These are phyloP conservation scores for Eulemur albifrons DNA, from an alignment of 2,797 vertebrate genomes.

Conservation along the genomic window DNA sequence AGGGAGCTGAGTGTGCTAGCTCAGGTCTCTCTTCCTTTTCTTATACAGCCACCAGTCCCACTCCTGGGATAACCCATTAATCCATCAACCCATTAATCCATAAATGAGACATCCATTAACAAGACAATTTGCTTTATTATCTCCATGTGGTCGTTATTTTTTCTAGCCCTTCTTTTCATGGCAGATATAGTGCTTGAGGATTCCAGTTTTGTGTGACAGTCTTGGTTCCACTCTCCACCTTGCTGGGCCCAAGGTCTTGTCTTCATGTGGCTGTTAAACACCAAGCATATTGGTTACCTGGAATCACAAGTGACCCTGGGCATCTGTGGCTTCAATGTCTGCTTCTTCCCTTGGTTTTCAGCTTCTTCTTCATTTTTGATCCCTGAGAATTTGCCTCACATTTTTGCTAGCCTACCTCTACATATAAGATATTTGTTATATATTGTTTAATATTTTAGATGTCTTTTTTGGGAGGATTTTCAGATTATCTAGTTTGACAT, in stretches of 20 bases:
- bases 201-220: not conserved
- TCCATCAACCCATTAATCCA: not conserved
- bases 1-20: not conserved
- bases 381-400: not conserved
- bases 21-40: not conserved
- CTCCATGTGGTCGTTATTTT: not conserved
- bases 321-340: not conserved
- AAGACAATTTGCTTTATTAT: not conserved
- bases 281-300: not conserved
- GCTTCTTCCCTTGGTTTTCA: not conserved
- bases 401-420: constrained; percentile 17
- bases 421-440: not conserved
- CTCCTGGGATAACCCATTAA: not conserved
- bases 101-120: not conserved
- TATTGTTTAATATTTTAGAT: constrained; percentile 2
- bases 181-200: not conserved
- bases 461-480: not conserved
- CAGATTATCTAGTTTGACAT: constrained; percentile 7
- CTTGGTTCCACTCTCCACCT: not conserved
- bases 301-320: not conserved
- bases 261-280: not conserved
- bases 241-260: not conserved
- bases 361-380: not conserved
- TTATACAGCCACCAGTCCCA: not conserved
- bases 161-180: not conserved